These are phyloP conservation scores for Drosophila kambysellisi DNA, from an alignment of 2,888 invertebrate genomes.

Conservation along the genomic window DNA sequence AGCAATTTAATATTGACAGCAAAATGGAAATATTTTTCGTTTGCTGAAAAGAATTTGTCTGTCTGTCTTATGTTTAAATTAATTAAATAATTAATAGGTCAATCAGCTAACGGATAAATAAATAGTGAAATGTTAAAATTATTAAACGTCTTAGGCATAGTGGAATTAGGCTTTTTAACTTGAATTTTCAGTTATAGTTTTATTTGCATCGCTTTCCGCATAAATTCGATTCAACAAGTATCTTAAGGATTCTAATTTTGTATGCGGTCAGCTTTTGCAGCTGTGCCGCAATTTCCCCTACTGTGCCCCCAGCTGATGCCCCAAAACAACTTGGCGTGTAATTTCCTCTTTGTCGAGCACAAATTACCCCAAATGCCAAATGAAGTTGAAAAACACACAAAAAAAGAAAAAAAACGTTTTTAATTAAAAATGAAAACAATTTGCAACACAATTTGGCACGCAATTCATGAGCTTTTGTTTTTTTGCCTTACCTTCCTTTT, in stretches of 20 bases:
- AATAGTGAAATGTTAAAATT: neutral
- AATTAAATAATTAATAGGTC: too few species aligned
- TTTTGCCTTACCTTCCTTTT: conserved; percentile 92
- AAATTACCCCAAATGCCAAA: conserved; percentile 57
- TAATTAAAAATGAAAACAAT: conserved; percentile 74
- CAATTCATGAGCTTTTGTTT: conserved; percentile 27
- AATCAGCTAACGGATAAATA: neutral
- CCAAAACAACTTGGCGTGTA: conserved; percentile 35
- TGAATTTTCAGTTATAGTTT: too few species aligned
- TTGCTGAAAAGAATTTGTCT: too few species aligned
- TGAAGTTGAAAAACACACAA: conserved; percentile 30
- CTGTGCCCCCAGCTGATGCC: conserved; percentile 3
- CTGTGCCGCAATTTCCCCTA: conserved; percentile 4
- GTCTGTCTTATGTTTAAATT: too few species aligned
- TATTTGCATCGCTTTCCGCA: neutral
- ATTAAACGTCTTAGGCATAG: neutral
- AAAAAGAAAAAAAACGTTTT: conserved; percentile 42
- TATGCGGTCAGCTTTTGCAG: conserved; percentile 26
- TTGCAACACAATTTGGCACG: conserved; percentile 49
- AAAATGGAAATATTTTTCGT: neutral
- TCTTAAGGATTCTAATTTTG: neutral
- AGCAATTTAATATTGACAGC: neutral
- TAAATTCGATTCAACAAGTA: neutral
- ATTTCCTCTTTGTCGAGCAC: conserved; percentile 51
- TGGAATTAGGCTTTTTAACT: neutral